A percentile compares a stretch with the other conserved stretches of the same genome.
These are phyloP conservation scores for Tyrannus savana DNA, from an alignment of 2,113 vertebrate species.

Conservation along the genomic window DNA sequence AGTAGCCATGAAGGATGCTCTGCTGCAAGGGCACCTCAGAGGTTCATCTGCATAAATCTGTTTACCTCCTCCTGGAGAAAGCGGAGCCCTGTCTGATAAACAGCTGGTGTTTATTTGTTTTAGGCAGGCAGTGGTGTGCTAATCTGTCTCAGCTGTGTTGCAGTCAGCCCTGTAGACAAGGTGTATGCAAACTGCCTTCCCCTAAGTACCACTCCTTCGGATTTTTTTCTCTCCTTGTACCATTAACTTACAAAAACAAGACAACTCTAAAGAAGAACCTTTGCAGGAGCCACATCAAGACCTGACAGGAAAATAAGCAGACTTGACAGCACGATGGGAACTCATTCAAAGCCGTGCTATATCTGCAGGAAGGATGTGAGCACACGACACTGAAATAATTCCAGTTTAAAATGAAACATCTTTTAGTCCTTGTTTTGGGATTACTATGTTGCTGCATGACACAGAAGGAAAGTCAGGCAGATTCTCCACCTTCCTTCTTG, in stretches of 20 bases:
- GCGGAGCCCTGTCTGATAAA: slow-evolving; percentile 56
- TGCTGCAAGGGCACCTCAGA: slow-evolving; percentile 60
- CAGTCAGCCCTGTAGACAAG: slow-evolving; percentile 54
- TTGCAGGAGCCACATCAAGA: not conserved
- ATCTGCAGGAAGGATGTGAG: not conserved
- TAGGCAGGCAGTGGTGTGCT: slow-evolving; percentile 44
- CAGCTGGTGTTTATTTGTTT: slow-evolving; percentile 70
- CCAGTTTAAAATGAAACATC: not conserved
- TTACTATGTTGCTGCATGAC: not conserved
- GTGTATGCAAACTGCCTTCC: slow-evolving; percentile 26
- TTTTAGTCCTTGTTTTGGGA: not conserved
- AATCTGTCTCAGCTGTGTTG: slow-evolving; percentile 34
- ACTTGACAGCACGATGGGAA: slow-evolving; percentile 10
- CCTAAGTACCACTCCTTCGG: not conserved
- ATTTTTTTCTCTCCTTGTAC: not conserved
- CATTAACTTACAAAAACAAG: slow-evolving; percentile 42
- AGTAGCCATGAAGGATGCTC: slow-evolving; percentile 31
- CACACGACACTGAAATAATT: not conserved
- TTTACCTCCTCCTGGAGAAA: slow-evolving; percentile 44
- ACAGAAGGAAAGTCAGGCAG: not conserved
- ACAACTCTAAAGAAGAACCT: slow-evolving; percentile 6
- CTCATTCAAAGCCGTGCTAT: slow-evolving; percentile 1
- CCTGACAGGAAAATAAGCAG: slow-evolving; percentile 26
- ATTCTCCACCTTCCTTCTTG: not conserved
- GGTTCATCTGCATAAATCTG: slow-evolving; percentile 70